A percentile compares a stretch with the other conserved stretches of the same genome.
Conservation (phyloP, 2,113 vertebrate genomes). For the Crotalus viridis region DNA sequence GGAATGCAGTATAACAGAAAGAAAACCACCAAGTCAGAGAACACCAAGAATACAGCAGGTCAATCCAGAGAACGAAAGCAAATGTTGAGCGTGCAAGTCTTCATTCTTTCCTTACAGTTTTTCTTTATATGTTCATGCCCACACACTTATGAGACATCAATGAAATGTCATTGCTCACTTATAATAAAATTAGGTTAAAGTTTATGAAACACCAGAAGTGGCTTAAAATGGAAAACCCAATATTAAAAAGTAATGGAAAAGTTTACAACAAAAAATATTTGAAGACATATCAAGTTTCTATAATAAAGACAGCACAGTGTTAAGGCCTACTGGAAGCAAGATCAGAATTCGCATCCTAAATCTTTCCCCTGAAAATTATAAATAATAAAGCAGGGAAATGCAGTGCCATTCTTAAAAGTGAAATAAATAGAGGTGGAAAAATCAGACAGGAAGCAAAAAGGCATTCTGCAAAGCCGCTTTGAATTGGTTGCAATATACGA, state of each 20-base stretch:
- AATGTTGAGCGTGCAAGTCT: not conserved
- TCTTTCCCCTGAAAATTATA: constrained; percentile 1
- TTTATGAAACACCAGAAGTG: not conserved
- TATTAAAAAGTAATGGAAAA: not conserved
- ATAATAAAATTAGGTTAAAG: not conserved
- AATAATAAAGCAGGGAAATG: constrained; percentile 4
- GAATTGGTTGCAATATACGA: constrained; percentile 9
- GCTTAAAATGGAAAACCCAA: not conserved
- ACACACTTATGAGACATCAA: no score
- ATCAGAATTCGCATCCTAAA: constrained; percentile 12
- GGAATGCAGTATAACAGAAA: not conserved
- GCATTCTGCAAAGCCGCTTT: not conserved
- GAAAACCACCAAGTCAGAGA: not conserved
- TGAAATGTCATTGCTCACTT: not conserved
- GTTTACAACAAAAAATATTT: not conserved
- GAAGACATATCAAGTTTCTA: not conserved
- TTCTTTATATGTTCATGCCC: not conserved
- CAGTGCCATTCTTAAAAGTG: constrained; percentile 2
- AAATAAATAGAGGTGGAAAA: constrained; percentile 11
- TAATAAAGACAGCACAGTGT: not conserved
- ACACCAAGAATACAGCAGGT: not conserved
- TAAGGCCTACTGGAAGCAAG: not conserved
- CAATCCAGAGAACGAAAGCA: not conserved
- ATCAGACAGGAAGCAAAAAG: constrained; percentile 1
- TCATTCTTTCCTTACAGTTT: not conserved